Evolutionary conservation across 1,140 invertebrate species (phyloP).

Genomic region (Venustaconcha ellipsiformis): DNA sequence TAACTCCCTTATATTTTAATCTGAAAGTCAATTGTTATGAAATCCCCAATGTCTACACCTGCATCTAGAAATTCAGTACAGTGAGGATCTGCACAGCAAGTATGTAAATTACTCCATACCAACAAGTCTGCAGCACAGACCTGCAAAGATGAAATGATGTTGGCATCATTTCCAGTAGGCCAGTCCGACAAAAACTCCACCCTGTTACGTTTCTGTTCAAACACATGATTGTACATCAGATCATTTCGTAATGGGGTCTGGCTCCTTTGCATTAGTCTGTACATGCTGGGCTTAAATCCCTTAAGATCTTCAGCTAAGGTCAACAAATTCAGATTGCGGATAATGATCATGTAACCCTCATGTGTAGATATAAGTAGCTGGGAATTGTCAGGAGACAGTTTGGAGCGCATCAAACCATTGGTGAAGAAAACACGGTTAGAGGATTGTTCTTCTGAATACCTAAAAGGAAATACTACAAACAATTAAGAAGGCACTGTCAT

Average conservation of each 20-base stretch:
- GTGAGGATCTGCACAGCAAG: no score
- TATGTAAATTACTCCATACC: no score
- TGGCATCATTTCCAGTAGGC: conserved; percentile 85
- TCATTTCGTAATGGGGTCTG: conserved; percentile 17
- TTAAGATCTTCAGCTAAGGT: conserved; percentile 80
- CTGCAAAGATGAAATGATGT: conserved; percentile 84
- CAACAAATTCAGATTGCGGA: conserved; percentile 88
- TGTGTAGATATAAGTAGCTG: conserved; percentile 93
- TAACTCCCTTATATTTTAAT: no score
- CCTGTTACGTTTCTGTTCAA: conserved; percentile 81
- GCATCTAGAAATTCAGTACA: no score
- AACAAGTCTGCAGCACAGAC: conserved; percentile 24
- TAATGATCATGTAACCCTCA: conserved; percentile 88
- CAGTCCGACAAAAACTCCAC: conserved; percentile 93
- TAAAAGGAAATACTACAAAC: no score
- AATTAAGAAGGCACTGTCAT: no score
- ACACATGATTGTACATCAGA: conserved; percentile 46
- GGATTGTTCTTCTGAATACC: conserved; percentile 74
- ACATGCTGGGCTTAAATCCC: conserved; percentile 92
- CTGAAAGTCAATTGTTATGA: no score
- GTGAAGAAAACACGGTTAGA: conserved; percentile 87
- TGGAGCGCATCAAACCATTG: conserved; percentile 88
- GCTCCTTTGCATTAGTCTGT: conserved; percentile 87
- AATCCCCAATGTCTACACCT: no score
- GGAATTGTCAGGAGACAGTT: conserved; percentile 84